These are phyloP conservation scores for Xanthorhoe designata DNA, from an alignment of 2,888 invertebrate genomes.

Conservation along the genomic window DNA sequence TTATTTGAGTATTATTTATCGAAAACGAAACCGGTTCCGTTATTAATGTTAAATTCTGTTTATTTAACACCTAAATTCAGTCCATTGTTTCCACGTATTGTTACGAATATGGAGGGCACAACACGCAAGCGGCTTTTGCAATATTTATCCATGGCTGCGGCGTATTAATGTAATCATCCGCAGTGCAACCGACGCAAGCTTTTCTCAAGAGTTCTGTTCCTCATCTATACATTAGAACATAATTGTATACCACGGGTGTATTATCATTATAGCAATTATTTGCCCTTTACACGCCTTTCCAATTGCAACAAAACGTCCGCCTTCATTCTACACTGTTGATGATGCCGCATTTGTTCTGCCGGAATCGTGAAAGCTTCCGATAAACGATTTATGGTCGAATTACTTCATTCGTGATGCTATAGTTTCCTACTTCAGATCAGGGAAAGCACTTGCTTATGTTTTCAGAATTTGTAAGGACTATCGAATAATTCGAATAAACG, in stretches of 20 bases:
- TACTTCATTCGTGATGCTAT: conserved; percentile 48
- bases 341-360: conserved; percentile 43
- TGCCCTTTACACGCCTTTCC: conserved; percentile 50
- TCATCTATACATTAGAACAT: conserved; percentile 49
- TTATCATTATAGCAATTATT: conserved; percentile 43
- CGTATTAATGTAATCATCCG: conserved; percentile 67
- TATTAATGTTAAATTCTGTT: conserved; percentile 21
- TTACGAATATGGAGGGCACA: conserved; percentile 53
- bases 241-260: conserved; percentile 46
- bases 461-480: no score
- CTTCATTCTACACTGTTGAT: conserved; percentile 38
- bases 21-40: conserved; percentile 4
- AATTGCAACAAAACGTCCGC: conserved; percentile 43
- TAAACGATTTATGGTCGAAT: conserved; percentile 54
- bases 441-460: no score
- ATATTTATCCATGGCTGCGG: conserved; percentile 62
- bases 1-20: not conserved
- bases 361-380: conserved; percentile 49
- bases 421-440: conserved; percentile 41
- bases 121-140: conserved; percentile 57
- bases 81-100: conserved; percentile 63
- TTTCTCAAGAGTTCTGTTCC: conserved; percentile 56
- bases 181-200: conserved; percentile 59
- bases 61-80: conserved; percentile 40
- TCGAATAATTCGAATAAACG: no score